phyloP scores from a whole-genome alignment of 92 coral and sea anemone genomes.

The Phenganax subtilis region DNA sequence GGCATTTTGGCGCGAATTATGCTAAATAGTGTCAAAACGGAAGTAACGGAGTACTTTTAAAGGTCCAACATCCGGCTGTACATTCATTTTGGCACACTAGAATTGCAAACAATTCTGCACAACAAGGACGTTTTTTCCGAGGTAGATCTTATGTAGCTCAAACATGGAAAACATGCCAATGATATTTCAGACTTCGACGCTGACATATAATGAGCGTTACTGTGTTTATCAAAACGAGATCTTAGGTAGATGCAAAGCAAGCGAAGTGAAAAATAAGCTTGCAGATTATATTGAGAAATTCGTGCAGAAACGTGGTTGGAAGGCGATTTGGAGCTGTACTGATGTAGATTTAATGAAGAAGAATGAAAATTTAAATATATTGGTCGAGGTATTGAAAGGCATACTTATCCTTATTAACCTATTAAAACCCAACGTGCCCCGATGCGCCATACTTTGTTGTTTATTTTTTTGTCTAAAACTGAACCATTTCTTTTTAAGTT shows the following conservation, averaged over 20 bases:
- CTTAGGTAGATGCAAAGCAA: conserved; percentile 62
- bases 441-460: too few species aligned
- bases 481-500: background rate
- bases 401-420: background rate
- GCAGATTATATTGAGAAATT: conserved; percentile 68
- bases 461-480: background rate
- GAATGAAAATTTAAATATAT: conserved; percentile 59
- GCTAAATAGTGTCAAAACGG: too few species aligned
- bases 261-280: conserved; percentile 57
- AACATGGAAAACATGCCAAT: conserved; percentile 55
- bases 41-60: too few species aligned
- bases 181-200: conserved; percentile 73
- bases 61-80: too few species aligned
- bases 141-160: background rate
- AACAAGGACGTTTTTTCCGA: too few species aligned
- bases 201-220: conserved; percentile 67
- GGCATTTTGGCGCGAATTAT: too few species aligned
- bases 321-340: conserved; percentile 78
- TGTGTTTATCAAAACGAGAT: conserved; percentile 62
- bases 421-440: too few species aligned
- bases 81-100: background rate
- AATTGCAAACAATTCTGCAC: background rate
- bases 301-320: conserved; percentile 69
- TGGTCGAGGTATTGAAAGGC: conserved; percentile 62
- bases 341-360: conserved; percentile 46